Base-by-base conservation (phyloP, 2,113 vertebrate species). In the Eulemur macaco region DNA sequence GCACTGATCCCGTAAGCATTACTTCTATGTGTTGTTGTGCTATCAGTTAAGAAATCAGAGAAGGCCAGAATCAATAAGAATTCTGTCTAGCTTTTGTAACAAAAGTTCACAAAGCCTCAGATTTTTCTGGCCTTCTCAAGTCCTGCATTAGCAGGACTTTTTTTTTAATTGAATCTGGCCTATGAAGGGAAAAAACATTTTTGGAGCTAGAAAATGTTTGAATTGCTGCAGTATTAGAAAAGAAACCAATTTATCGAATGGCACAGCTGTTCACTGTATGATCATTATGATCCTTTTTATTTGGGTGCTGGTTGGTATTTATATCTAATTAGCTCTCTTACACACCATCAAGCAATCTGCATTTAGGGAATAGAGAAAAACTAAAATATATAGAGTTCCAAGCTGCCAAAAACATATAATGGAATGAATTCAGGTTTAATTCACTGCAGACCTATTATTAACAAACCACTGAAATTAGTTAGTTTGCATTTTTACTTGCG, bases 241-340 rank as follows among this genome's bases (percentile, higher is more conserved):
- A 63, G 97, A 98, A 98, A 83, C 12, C 56, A 95, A 86, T 97
- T 97, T 97, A 96, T 98, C 54, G 91, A 98, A 97, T 91, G 92
- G 89, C 97, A 97, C 98, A 98, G 98, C 98, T 98, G 98, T 95
- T 98, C 97, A 63, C 94, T 98, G 94, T 97, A 93, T 95, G 97
- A 96, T 98, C 96, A 98, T 98, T 97, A 97, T 69, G 95, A 98
- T 95, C 86, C 93, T 98, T 98, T 98, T 98, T 98, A 98, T 98
- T 98, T 98, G 98, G 98, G 98, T 98, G 96, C 93, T 97, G 95
- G 93, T 97, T 97, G 98, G 88, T 98, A 98, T 98, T 98, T 98
- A 97, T 98, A 98, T 97, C 97, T 98, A 98, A 99, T 98, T 98
- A 98, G 96, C 95, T 98, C 89, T 97, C 83, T 98, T 98, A 96